These are phyloP conservation scores for Ivindomyrus marchei DNA, from an alignment of 2,113 vertebrate species.

Conservation along the genomic window DNA sequence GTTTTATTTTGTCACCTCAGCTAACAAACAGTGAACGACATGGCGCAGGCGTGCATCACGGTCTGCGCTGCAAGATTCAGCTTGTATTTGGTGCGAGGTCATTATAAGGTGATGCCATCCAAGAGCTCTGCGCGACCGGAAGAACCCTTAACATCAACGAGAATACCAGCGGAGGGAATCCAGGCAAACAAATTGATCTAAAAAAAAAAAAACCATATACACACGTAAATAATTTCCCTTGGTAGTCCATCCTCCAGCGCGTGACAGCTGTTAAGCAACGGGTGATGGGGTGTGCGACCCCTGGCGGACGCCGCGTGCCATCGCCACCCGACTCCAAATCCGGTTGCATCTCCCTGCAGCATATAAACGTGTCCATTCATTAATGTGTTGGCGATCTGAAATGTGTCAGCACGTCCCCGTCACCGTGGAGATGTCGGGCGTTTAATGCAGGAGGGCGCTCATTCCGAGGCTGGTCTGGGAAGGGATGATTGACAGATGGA, in stretches of 20 bases:
- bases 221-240: constrained; percentile 4
- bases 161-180: not conserved
- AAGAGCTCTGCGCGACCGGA: too few relatives aligned
- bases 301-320: constrained; percentile 37
- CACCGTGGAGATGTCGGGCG: not conserved
- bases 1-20: not conserved
- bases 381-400: not conserved
- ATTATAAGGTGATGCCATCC: not conserved
- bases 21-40: not conserved
- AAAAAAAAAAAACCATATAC: not conserved
- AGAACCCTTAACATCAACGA: not conserved
- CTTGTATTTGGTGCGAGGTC: not conserved
- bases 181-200: not conserved
- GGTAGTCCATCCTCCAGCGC: not conserved
- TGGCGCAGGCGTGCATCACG: not conserved
- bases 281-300: constrained; percentile 22
- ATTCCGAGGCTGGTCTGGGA: not conserved
- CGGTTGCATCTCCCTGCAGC: not conserved
- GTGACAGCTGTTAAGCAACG: not conserved
- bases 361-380: not conserved
- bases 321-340: constrained; percentile 7
- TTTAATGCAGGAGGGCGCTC: not conserved
- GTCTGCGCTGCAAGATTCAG: not conserved
- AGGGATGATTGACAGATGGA: not conserved
- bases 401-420: not conserved